Base-by-base conservation (phyloP, 2,797 vertebrate species). In the Sebastes diaconus region DNA sequence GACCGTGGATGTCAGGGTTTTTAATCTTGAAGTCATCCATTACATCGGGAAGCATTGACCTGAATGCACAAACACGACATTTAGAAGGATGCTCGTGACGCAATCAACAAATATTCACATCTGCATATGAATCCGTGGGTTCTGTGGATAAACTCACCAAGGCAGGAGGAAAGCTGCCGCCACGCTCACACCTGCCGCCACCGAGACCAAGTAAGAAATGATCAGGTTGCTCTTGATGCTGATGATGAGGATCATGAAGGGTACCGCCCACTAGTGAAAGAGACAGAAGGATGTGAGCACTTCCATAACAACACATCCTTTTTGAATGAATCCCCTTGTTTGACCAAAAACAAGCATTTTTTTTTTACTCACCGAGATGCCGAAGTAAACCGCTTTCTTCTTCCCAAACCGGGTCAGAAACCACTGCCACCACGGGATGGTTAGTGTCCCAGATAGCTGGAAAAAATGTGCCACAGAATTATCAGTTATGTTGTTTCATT, bases 41-140 rank as follows among this genome's bases (percentile, higher is more conserved):
- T 5, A 97, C 98, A 0, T 99, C 98, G 0, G 98, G 98, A 84
- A 99, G 96, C 98, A 99, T 99, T 22, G 98, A 99, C 98, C 98
- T 99, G 86, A 2, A 22, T 64, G 63, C 27, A 80, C 42, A 79
- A 25, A 57, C 9, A 34, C 18, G 13, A 60, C 42, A 71, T 71
- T 8, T 39, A 66, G 29, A 76, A 3, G 18, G 14, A 52, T 30
- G 11, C 22, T 34, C 8, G 2, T 34, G 18, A 20, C 8, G 2
- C 3, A 57, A 18, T 42, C 1, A 20, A 42, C 64, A 65, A 27
- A 68, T 25, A 34, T 27, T 9, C 3, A 61, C 10, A 64, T 46
- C 25, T 4, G 4, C 27, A 14, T 13, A 7, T 4, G 9, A 24
- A 83, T 20, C 18, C n/a, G 8, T 6, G 34, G 6, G 0, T 7